Evolutionary conservation across 2,797 vertebrate species (phyloP).

Genomic region (Pangasius mekongensis): DNA sequence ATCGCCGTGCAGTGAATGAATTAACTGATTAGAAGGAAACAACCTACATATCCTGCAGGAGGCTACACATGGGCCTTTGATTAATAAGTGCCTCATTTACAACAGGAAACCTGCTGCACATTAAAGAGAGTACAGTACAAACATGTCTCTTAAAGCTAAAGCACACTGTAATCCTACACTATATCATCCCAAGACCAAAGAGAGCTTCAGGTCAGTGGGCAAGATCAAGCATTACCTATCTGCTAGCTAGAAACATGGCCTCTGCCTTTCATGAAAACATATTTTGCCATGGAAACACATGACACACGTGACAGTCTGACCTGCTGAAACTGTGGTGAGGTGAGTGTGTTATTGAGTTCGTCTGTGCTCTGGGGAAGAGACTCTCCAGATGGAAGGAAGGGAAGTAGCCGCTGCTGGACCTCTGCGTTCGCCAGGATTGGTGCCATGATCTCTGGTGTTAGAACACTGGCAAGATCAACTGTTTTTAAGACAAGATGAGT

Average conservation of each 20-base stretch:
- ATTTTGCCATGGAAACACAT: neutral
- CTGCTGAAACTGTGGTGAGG: conserved; percentile 94
- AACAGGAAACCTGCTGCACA: neutral
- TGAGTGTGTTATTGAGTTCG: conserved; percentile 91
- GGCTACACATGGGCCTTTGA: neutral
- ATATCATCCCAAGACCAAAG: neutral
- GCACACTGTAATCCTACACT: too few species aligned
- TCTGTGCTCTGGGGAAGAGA: conserved; percentile 87
- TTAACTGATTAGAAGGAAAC: neutral
- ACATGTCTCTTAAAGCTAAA: neutral
- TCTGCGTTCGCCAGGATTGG: conserved; percentile 92
- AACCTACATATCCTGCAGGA: neutral
- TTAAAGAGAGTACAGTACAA: neutral
- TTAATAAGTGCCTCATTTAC: neutral
- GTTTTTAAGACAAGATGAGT: conserved; percentile 30
- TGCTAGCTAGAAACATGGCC: neutral
- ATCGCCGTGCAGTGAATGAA: neutral
- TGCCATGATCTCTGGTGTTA: conserved; percentile 97
- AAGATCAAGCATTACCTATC: neutral
- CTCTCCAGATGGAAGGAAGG: conserved; percentile 91
- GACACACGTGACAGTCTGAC: conserved; percentile 60
- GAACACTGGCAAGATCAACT: conserved; percentile 91
- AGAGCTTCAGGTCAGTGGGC: neutral
- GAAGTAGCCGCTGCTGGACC: conserved; percentile 89
- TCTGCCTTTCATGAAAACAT: neutral